Base-by-base conservation (phyloP, 2,113 vertebrate species). In the Leuciscus idus region DNA sequence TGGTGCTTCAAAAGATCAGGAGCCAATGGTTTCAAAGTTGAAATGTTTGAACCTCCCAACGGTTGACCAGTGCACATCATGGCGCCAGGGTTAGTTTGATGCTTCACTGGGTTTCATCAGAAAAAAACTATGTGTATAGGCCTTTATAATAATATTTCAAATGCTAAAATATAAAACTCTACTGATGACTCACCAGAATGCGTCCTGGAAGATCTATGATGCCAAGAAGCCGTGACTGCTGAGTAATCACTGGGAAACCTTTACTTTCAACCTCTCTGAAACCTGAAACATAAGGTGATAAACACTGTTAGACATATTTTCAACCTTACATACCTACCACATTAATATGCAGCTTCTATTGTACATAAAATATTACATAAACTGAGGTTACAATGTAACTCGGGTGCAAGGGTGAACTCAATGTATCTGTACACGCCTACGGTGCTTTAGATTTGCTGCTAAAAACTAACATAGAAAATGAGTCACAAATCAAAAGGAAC, bases 171-270 rank as follows among this genome's bases (percentile, higher is more conserved):
- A 73, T 84, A 57, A 59, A 59, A 21, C 50, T 59, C 68, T 21
- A 43, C 13, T 1, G 33, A 28, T 84, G 50, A 73, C 82, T 84
- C 82, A 84, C 82, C 82, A 73, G 23, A 84, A 72, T 59, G 55
- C 3, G 77, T 73, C 33, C 12, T 39, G 50, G 50, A 84, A 73
- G 21, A 15, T n/a, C 28, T 17, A 21, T 55, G 64, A 59, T 8
- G 68, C 48, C n/a, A 33, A 83, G 50, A 28, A 39, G 66, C 73
- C 7, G 43, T 82, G 30, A 4, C 52, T 59, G 66, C 50, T 17
- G 30, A 59, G 23, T 30, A 55, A 73, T 73, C 30, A 43, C 28
- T 26, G 48, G 15, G 33, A 73, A 57, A 52, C 64, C 50, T 30
- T 83, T 55, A 43, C 21, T 73, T 52, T 39, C 23, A 72, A 59